A percentile compares a stretch with the other conserved stretches of the same genome.
Conservation (phyloP, 2,888 invertebrate species). For the Pegoplata infirma region DNA sequence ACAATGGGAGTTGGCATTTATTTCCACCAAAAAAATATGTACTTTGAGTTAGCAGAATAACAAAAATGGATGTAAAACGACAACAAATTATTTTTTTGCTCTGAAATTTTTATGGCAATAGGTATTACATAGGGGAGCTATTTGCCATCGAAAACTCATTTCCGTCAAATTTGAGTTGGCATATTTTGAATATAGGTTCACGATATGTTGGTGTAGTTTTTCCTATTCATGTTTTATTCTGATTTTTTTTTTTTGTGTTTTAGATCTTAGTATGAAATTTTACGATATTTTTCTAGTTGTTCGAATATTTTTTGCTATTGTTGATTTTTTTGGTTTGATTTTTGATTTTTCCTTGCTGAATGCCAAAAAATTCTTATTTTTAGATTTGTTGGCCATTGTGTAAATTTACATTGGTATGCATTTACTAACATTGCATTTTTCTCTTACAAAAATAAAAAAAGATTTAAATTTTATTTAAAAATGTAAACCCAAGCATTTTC, state of each 20-base stretch:
- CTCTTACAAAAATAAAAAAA: background rate
- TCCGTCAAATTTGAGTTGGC: too few relatives aligned
- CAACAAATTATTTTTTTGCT: too few relatives aligned
- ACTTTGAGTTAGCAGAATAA: too few relatives aligned
- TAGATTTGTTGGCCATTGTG: background rate
- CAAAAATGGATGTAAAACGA: too few relatives aligned
- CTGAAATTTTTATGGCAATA: too few relatives aligned
- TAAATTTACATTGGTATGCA: background rate
- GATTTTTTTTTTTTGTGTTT: background rate
- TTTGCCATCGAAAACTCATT: too few relatives aligned
- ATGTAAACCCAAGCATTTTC: background rate
- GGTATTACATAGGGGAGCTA: too few relatives aligned
- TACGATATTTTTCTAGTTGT: background rate
- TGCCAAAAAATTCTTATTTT: background rate
- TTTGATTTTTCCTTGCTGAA: background rate
- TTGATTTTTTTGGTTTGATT: background rate
- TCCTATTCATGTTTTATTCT: background rate
- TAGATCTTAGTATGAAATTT: background rate
- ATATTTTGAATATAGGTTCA: too few relatives aligned
- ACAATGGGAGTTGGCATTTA: too few relatives aligned
- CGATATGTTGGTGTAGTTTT: background rate
- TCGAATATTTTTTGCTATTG: background rate
- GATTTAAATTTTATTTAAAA: background rate
- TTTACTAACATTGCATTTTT: background rate
- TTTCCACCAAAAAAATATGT: too few relatives aligned